Conservation (phyloP, 1,140 invertebrate genomes). For the Drosophila azteca region DNA sequence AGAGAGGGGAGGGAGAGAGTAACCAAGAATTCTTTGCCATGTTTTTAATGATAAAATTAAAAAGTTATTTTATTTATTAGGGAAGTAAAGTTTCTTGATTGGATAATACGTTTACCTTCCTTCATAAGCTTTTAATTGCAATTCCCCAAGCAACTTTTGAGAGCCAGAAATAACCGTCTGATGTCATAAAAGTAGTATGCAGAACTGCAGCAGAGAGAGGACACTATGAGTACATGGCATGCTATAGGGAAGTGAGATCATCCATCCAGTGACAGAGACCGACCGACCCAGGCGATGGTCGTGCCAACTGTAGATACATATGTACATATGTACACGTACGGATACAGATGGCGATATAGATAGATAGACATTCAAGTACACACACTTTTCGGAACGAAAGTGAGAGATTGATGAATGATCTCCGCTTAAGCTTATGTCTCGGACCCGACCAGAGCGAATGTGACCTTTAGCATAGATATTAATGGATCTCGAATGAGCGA, state of each 20-base stretch:
- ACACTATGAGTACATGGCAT: too few relatives aligned
- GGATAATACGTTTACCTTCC: slow-evolving; percentile 23
- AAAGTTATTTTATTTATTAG: background rate
- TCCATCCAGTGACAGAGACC: slow-evolving; percentile 16
- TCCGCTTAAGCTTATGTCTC: slow-evolving; percentile 34
- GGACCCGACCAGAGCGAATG: slow-evolving; percentile 17
- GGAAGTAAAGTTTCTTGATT: slow-evolving; percentile 30
- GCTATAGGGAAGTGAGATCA: slow-evolving; percentile 54
- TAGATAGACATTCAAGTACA: slow-evolving; percentile 59
- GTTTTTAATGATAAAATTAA: slow-evolving; percentile 17
- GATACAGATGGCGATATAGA: slow-evolving; percentile 6
- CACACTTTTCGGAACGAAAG: slow-evolving; percentile 63
- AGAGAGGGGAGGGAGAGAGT: slow-evolving; percentile 21
- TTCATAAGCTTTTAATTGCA: slow-evolving; percentile 57
- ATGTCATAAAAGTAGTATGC: slow-evolving; percentile 42
- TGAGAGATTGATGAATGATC: slow-evolving; percentile 75
- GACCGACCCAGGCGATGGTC: slow-evolving; percentile 28
- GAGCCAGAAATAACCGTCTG: slow-evolving; percentile 8
- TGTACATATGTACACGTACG: slow-evolving; percentile 30
- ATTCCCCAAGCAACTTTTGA: slow-evolving; percentile 14
- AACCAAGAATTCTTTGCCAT: slow-evolving; percentile 2
- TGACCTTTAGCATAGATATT: slow-evolving; percentile 69
- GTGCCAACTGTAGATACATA: slow-evolving; percentile 36
- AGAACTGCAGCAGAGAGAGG: slow-evolving; percentile 42
- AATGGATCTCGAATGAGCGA: slow-evolving; percentile 33